Percentiles rank a stretch among this genome's conserved stretches.
phyloP scores from a whole-genome alignment of 2,797 vertebrate species.

The Nannoperca australis region DNA sequence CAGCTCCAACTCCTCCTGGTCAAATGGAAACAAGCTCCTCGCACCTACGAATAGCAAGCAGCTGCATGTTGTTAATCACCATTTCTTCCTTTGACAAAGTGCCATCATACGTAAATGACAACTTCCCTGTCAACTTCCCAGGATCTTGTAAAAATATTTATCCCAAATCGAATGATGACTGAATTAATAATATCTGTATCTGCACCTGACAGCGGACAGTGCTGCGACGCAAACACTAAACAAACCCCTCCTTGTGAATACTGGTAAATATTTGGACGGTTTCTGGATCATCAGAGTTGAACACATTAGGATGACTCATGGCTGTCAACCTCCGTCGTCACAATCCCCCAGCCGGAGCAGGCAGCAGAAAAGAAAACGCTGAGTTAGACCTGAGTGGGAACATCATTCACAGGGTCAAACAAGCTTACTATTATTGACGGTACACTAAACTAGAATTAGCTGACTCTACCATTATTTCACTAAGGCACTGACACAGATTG shows the following conservation, averaged over 20 bases:
- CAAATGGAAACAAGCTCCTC: constrained; percentile 71
- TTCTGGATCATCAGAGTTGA: constrained; percentile 73
- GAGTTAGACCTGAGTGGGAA: constrained; percentile 57
- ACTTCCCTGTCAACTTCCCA: constrained; percentile 31
- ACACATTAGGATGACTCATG: constrained; percentile 70
- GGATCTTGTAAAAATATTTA: constrained; percentile 52
- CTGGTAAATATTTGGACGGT: constrained; percentile 76
- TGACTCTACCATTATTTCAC: constrained; percentile 75
- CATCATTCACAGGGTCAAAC: constrained; percentile 72
- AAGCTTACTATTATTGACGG: constrained; percentile 72
- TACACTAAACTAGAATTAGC: constrained; percentile 74
- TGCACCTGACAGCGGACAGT: constrained; percentile 61
- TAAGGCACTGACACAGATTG: constrained; percentile 69
- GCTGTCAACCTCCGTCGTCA: constrained; percentile 58
- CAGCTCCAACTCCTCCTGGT: constrained; percentile 77
- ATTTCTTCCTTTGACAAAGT: constrained; percentile 33
- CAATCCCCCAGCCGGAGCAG: constrained; percentile 36
- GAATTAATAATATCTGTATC: constrained; percentile 67
- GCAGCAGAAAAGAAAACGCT: constrained; percentile 61
- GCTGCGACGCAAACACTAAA: constrained; percentile 61
- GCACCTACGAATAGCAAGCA: constrained; percentile 81
- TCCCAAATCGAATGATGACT: constrained; percentile 9
- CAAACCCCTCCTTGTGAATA: constrained; percentile 71
- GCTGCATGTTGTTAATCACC: constrained; percentile 50
- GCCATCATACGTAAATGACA: constrained; percentile 41